Base-by-base conservation (phyloP, 2,797 vertebrate species). In the Nannoperca australis region DNA sequence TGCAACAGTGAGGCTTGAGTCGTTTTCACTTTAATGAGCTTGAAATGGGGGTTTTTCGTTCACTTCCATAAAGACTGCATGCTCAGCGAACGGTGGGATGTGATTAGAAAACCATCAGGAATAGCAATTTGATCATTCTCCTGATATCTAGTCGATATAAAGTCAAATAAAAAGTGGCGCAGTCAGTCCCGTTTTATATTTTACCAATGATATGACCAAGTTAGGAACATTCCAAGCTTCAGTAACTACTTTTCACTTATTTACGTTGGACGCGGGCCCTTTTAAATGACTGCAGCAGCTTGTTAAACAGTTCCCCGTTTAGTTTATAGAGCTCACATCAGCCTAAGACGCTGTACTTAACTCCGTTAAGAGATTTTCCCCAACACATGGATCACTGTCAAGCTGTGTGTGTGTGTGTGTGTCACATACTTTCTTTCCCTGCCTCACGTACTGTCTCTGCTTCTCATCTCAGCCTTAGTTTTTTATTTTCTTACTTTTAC, bases 251-350 rank as follows among this genome's bases (percentile, higher is more conserved):
- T 81, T 73, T 54, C 36, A 63, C 61, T 20, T 86, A 75, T 90
- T 90, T 81, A 83, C 82, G 70, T 81, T 91, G 76, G 81, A 79
- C 20, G 58, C 50, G 0, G 63, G 73, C 54, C 72, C 54, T 36
- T 83, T 87, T 56, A 74, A 88, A 78, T 76, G 60, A 61, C 66
- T 50, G 51, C 76, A 78, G 78, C 83, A 59, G 84, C 81, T 84
- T 79, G 76, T 89, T 91, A 87, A 89, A 86, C 72, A 80, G 80
- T 69, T 62, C 69, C 45, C 0, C 2, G 22, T 59, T 71, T 75
- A 91, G 87, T 92, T 89, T 91, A 90, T 71, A 74, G 73, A 87
- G 84, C 72, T 76, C 67, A 49, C 68, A 50, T 85, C 82, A 54
- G 69, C 69, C 69, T 64, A 24, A 77, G 79, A 87, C 27, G 30